Conservation (phyloP, 1,140 invertebrate species). For the Coptotermes formosanus region DNA sequence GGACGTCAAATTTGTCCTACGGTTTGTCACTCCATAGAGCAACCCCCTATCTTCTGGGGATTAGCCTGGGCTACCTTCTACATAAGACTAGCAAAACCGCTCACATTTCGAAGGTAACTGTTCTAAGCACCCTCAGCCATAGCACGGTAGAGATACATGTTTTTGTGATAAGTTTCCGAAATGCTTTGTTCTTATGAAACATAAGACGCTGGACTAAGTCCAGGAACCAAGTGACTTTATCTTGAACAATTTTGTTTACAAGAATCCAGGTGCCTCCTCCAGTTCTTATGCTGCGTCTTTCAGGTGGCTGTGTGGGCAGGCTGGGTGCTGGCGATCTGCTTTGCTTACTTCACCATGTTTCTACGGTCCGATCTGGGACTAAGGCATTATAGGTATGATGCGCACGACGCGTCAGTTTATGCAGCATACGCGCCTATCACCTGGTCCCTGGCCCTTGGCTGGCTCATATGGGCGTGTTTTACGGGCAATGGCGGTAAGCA, state of each 20-base stretch:
- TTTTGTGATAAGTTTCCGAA: too few relatives aligned
- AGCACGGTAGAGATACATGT: too few relatives aligned
- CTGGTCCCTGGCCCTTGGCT: conserved; percentile 58
- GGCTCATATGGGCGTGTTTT: conserved; percentile 63
- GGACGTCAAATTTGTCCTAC: conserved; percentile 64
- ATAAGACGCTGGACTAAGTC: too few relatives aligned
- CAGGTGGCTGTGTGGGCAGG: conserved; percentile 15
- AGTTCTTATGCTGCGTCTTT: too few relatives aligned
- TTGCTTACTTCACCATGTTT: conserved; percentile 55
- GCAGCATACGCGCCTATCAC: conserved; percentile 62
- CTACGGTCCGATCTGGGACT: conserved; percentile 44
- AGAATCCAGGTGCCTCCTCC: too few relatives aligned
- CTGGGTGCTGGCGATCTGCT: conserved; percentile 39
- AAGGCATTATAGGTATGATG: conserved; percentile 49
- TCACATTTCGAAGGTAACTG: conserved; percentile 47
- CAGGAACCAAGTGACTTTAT: too few relatives aligned
- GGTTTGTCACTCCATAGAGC: conserved; percentile 59
- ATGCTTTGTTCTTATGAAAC: too few relatives aligned
- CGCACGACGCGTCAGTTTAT: conserved; percentile 61
- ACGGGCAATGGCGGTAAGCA: conserved; percentile 56
- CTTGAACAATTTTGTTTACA: too few relatives aligned
- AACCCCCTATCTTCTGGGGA: conserved; percentile 63
- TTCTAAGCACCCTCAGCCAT: neutral
- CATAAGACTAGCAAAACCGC: conserved; percentile 50
- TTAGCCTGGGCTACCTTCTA: conserved; percentile 59